Percentiles rank a stretch among this genome's conserved stretches.
Conservation (phyloP, 2,888 invertebrate genomes). For the Eulithis testata region DNA sequence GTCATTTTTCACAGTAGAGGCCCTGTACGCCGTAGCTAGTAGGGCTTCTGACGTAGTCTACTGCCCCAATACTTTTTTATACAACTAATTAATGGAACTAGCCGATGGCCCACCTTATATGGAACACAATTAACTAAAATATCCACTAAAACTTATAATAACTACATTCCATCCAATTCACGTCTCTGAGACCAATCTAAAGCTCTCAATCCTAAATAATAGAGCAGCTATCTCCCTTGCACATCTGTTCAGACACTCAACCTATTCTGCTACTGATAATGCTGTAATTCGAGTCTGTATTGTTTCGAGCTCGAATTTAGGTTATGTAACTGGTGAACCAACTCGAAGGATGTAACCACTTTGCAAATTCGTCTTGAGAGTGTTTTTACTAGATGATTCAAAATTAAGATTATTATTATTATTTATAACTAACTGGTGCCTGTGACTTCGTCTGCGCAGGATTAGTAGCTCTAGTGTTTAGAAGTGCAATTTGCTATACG, state of each 20-base stretch:
- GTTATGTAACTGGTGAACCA: constrained; percentile 32
- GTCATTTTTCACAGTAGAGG: too few relatives aligned
- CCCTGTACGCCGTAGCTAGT: too few relatives aligned
- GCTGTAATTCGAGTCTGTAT: constrained; percentile 30
- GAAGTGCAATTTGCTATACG: too few relatives aligned
- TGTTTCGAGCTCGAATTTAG: constrained; percentile 31
- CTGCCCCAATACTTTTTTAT: too few relatives aligned
- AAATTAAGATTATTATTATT: not conserved
- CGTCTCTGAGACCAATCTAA: constrained; percentile 33
- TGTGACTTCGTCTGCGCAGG: too few relatives aligned
- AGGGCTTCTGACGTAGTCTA: too few relatives aligned
- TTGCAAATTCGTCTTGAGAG: constrained; percentile 4
- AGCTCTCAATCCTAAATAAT: constrained; percentile 53
- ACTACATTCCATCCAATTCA: constrained; percentile 14
- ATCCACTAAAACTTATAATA: not conserved
- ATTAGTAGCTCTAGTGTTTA: too few relatives aligned
- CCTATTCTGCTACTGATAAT: constrained; percentile 29
- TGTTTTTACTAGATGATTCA: constrained; percentile 3
- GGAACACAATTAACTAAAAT: not conserved
- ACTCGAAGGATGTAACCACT: constrained; percentile 19
- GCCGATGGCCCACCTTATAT: too few relatives aligned
- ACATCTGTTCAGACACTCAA: constrained; percentile 24
- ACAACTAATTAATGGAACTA: too few relatives aligned
- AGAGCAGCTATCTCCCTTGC: constrained; percentile 43
- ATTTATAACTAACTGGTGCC: not conserved